Percentiles rank a stretch among this genome's conserved stretches.
Conservation (phyloP, 2,888 invertebrate genomes). For the Chrysopilus asiliformis region DNA sequence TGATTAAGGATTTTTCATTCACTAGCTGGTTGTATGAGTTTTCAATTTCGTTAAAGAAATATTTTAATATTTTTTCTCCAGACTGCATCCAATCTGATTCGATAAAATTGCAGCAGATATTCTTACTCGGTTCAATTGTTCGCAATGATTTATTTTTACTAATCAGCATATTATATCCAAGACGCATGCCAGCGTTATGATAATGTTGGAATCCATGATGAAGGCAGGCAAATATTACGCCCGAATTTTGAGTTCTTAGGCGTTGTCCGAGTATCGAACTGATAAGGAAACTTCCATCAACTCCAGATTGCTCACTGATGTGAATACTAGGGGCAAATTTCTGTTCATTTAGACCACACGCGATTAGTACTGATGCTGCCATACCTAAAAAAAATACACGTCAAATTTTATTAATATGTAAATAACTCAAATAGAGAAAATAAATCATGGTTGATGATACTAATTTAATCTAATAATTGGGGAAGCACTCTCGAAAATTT, state of each 20-base stretch:
- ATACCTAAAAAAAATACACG: too few relatives aligned
- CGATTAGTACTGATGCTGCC: constrained; percentile 48
- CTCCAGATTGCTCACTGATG: constrained; percentile 54
- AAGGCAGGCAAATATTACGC: constrained; percentile 48
- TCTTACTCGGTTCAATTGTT: constrained; percentile 42
- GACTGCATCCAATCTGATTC: constrained; percentile 26
- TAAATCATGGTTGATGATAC: too few relatives aligned
- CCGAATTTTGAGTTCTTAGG: constrained; percentile 42
- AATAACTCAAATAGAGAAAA: too few relatives aligned
- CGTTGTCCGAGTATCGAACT: constrained; percentile 52
- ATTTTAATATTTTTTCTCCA: constrained; percentile 32
- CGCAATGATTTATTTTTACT: constrained; percentile 38
- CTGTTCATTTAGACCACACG: constrained; percentile 49
- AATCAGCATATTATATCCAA: constrained; percentile 54
- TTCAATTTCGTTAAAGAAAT: constrained; percentile 35
- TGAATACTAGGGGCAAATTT: constrained; percentile 43
- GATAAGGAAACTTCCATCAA: constrained; percentile 59
- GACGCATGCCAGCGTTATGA: constrained; percentile 56
- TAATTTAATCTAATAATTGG: too few relatives aligned
- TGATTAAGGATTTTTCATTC: constrained; percentile 35
- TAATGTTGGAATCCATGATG: constrained; percentile 62
- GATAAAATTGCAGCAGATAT: constrained; percentile 34
- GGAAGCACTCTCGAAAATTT: too few relatives aligned
- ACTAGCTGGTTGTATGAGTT: constrained; percentile 32
- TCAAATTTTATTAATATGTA: too few relatives aligned